Evolutionary conservation across 2,113 vertebrate genomes (phyloP).

Genomic region (Ptychochromis oligacanthus): DNA sequence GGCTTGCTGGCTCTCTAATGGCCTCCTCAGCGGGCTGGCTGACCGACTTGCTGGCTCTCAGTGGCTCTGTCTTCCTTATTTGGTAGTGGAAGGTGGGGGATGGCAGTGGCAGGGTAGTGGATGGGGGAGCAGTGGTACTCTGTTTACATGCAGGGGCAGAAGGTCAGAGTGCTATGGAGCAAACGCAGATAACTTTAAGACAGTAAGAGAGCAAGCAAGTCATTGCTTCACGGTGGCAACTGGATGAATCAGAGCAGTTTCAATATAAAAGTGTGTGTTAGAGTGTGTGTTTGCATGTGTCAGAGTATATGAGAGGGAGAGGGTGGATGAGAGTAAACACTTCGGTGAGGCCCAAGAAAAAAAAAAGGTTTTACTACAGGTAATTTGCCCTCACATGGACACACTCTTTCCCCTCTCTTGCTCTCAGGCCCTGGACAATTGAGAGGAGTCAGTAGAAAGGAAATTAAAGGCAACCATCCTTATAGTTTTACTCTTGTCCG

Average conservation of each 20-base stretch:
- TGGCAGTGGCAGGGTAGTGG: slow-evolving; percentile 33
- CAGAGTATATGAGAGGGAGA: not conserved
- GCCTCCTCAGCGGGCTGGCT: slow-evolving; percentile 63
- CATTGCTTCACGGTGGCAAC: slow-evolving; percentile 25
- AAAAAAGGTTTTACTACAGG: slow-evolving; percentile 42
- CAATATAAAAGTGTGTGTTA: slow-evolving; percentile 25
- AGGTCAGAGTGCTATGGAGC: slow-evolving; percentile 70
- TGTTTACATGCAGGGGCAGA: slow-evolving; percentile 76
- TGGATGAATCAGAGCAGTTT: slow-evolving; percentile 50
- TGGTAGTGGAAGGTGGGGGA: slow-evolving; percentile 54
- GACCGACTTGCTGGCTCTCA: slow-evolving; percentile 66
- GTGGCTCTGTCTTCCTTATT: slow-evolving; percentile 74
- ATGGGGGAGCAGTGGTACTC: slow-evolving; percentile 34
- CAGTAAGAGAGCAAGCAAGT: slow-evolving; percentile 51
- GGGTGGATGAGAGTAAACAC: slow-evolving; percentile 22
- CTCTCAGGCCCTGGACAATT: slow-evolving; percentile 52
- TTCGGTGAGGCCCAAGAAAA: slow-evolving; percentile 21
- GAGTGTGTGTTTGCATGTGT: slow-evolving; percentile 7
- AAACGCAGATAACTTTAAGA: slow-evolving; percentile 74
- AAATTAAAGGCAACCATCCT: slow-evolving; percentile 77
- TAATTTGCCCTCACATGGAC: slow-evolving; percentile 56
- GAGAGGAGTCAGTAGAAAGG: slow-evolving; percentile 65
- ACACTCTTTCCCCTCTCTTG: slow-evolving; percentile 32
- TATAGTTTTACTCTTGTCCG: slow-evolving; percentile 71
- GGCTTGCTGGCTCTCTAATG: slow-evolving; percentile 68